These are phyloP conservation scores for Melanocharis versteri DNA, from an alignment of 2,113 vertebrate species.

Conservation along the genomic window DNA sequence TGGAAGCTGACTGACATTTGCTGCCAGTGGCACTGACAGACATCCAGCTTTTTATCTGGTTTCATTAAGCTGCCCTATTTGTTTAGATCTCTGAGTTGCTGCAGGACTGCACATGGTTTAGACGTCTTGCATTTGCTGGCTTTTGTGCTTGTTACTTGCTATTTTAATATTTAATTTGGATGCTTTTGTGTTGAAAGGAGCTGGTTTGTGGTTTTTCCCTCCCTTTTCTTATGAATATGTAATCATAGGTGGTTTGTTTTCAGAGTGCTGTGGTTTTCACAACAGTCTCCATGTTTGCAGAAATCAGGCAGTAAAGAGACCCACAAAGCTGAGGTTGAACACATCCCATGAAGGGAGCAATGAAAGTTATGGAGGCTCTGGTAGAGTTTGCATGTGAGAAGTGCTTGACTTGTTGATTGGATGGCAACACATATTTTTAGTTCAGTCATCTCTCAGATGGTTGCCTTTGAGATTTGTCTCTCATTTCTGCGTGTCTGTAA, in stretches of 20 bases:
- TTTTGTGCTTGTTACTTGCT: background rate
- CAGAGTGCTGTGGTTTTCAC: background rate
- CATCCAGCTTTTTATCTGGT: background rate
- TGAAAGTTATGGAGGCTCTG: background rate
- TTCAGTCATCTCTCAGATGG: background rate
- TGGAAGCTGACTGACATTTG: background rate
- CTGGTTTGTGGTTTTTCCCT: background rate
- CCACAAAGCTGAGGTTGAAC: background rate
- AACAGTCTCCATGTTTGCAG: background rate
- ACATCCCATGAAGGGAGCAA: background rate
- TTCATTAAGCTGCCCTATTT: background rate
- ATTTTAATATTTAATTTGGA: background rate
- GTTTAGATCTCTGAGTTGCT: background rate
- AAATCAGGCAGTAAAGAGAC: background rate
- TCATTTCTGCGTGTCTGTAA: background rate
- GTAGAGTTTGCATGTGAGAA: background rate
- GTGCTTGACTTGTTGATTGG: background rate
- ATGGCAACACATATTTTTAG: background rate
- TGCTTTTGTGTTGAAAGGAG: background rate
- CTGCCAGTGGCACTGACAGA: background rate
- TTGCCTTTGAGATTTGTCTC: background rate
- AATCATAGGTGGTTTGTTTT: background rate
- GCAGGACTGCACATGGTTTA: background rate
- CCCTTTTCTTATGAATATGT: background rate
- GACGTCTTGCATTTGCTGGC: background rate